These are phyloP conservation scores for Sarcophaga variegata DNA, from an alignment of 2,888 invertebrate species.

Conservation along the genomic window DNA sequence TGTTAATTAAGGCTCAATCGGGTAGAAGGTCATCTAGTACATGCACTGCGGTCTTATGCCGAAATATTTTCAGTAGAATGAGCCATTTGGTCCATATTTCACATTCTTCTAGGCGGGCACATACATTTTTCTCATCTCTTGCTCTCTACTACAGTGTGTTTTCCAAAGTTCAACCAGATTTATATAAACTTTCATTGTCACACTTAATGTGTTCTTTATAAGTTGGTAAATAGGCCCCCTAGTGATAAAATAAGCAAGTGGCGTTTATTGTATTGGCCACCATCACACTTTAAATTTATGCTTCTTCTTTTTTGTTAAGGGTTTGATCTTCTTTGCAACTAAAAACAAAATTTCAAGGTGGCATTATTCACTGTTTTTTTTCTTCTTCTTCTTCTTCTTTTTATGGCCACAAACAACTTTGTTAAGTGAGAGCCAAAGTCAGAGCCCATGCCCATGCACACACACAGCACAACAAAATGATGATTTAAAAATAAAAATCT, in stretches of 20 bases:
- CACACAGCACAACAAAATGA: neutral
- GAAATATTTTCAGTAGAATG: too few species aligned
- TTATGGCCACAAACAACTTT: constrained; percentile 30
- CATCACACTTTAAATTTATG: constrained; percentile 16
- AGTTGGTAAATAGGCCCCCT: neutral
- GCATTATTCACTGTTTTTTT: constrained; percentile 48
- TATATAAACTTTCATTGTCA: too few species aligned
- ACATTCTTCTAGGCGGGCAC: too few species aligned
- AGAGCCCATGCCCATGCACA: neutral
- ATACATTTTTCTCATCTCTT: too few species aligned
- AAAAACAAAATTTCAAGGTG: constrained; percentile 62
- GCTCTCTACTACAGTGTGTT: too few species aligned
- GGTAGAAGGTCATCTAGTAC: too few species aligned
- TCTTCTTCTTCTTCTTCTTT: constrained; percentile 3
- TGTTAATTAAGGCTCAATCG: too few species aligned
- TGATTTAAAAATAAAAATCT: constrained; percentile 59
- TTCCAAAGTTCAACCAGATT: too few species aligned
- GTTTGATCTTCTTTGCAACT: neutral
- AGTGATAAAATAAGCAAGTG: constrained; percentile 33
- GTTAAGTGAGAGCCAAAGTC: constrained; percentile 15
- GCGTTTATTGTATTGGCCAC: constrained; percentile 52
- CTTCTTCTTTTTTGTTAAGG: constrained; percentile 12
- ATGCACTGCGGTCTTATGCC: too few species aligned
- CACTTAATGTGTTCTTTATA: too few species aligned
- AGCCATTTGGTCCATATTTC: too few species aligned